A percentile compares a stretch with the other conserved stretches of the same genome.
These are phyloP conservation scores for Axis porcinus DNA, from an alignment of 2,113 vertebrate species.

Conservation along the genomic window DNA sequence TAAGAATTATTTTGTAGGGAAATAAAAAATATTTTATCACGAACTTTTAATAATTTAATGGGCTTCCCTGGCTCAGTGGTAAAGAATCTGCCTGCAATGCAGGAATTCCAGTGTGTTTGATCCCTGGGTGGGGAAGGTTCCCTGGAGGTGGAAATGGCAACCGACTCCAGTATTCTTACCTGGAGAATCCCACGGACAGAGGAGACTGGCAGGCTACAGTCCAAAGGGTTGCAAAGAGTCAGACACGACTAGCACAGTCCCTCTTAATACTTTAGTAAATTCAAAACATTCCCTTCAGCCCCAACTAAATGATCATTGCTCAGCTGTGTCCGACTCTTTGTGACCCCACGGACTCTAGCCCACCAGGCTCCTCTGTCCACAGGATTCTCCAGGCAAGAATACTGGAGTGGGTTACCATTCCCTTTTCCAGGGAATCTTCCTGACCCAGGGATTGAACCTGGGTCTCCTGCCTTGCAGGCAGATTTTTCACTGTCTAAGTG, in stretches of 20 bases:
- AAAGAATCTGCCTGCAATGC: not conserved
- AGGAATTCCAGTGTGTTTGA: not conserved
- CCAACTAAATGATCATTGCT: not conserved
- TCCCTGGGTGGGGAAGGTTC: not conserved
- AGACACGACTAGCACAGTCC: not conserved
- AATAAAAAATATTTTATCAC: not conserved
- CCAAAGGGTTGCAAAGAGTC: not conserved
- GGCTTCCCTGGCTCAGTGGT: not conserved
- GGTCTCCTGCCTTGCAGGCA: not conserved
- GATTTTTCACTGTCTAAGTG: not conserved
- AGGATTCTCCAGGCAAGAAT: not conserved
- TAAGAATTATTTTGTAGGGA: not conserved
- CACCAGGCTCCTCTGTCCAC: not conserved
- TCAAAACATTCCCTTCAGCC: not conserved
- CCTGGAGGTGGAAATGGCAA: not conserved
- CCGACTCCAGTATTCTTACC: not conserved
- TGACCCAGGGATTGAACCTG: accelerated
- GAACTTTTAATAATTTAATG: not conserved
- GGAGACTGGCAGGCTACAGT: not conserved
- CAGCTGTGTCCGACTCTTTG: not conserved
- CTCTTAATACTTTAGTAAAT: not conserved
- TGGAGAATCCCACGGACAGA: not conserved
- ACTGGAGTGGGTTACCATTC: not conserved
- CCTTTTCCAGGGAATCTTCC: not conserved
- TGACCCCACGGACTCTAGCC: not conserved